Percentiles rank a stretch among this genome's conserved stretches.
Conservation (phyloP, 2,888 invertebrate species). For the Rhabditophanes sp. region DNA sequence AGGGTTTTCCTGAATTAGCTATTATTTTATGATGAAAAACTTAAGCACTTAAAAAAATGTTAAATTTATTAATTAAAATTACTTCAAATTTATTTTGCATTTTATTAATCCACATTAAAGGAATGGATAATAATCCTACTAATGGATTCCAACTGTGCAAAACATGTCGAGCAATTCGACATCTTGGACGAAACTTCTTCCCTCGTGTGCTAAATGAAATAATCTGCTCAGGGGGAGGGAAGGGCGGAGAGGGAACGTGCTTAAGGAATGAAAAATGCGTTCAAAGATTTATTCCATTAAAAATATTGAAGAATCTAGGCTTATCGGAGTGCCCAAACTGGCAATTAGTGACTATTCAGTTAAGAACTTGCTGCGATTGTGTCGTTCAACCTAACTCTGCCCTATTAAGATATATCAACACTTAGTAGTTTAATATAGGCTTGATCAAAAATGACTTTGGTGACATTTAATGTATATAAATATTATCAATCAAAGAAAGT, state of each 20-base stretch:
- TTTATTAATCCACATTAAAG: too few species aligned
- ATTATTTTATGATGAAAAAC: neutral
- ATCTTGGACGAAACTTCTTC: conserved; percentile 17
- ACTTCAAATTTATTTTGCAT: neutral
- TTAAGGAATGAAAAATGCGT: conserved; percentile 19
- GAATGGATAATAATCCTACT: neutral
- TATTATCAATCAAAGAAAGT: neutral
- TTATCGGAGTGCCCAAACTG: conserved; percentile 18
- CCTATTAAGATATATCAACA: conserved; percentile 16
- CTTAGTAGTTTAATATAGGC: neutral
- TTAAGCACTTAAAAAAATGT: neutral
- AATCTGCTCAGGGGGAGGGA: conserved; percentile 21
- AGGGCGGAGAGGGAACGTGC: conserved; percentile 17
- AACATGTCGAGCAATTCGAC: conserved; percentile 18
- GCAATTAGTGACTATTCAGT: conserved; percentile 15
- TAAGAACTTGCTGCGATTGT: conserved; percentile 25
- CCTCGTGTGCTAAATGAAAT: conserved; percentile 24
- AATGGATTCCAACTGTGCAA: conserved; percentile 15
- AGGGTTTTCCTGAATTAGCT: neutral
- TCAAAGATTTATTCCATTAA: conserved; percentile 23
- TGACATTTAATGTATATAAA: neutral
- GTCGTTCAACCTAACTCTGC: conserved; percentile 21
- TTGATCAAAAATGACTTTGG: neutral
- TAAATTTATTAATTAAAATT: neutral
- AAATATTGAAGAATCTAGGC: conserved; percentile 16